Conservation (phyloP, 1,140 invertebrate species). For the Neotoxoptera formosana region DNA sequence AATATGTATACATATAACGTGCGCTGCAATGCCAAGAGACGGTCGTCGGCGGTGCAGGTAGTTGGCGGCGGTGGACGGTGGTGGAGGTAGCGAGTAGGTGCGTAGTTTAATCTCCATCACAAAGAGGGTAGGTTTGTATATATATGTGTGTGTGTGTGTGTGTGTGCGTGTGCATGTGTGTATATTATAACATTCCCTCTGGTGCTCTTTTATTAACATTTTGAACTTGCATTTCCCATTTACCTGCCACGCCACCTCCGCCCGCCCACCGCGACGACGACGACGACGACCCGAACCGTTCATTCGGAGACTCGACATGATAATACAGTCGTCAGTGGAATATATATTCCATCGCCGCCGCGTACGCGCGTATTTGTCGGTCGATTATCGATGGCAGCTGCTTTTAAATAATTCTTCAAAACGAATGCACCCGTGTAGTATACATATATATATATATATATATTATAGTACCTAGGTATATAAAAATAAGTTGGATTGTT, state of each 20-base stretch:
- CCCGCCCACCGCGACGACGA: too few relatives aligned
- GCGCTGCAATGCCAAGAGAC: neutral
- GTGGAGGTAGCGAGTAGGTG: too few relatives aligned
- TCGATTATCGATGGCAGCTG: slow-evolving; percentile 1
- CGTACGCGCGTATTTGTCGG: neutral
- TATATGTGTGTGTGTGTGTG: neutral
- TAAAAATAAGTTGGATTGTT: too few relatives aligned
- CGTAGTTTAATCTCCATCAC: slow-evolving; percentile 43
- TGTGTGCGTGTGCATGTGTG: neutral
- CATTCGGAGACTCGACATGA: neutral
- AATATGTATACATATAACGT: neutral
- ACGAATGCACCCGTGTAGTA: neutral
- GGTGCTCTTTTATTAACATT: slow-evolving; percentile 44
- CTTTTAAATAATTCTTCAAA: slow-evolving; percentile 14
- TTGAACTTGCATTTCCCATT: neutral
- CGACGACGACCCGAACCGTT: neutral
- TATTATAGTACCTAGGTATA: too few relatives aligned
- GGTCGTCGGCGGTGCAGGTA: neutral
- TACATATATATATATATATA: too few relatives aligned
- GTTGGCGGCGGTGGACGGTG: neutral
- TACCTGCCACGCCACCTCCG: neutral
- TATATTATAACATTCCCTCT: slow-evolving; percentile 33
- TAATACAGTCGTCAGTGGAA: neutral
- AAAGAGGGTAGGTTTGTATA: slow-evolving; percentile 25
- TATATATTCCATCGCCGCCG: too few relatives aligned